Conservation (phyloP, 2,113 vertebrate genomes). For the Podarcis raffonei region DNA sequence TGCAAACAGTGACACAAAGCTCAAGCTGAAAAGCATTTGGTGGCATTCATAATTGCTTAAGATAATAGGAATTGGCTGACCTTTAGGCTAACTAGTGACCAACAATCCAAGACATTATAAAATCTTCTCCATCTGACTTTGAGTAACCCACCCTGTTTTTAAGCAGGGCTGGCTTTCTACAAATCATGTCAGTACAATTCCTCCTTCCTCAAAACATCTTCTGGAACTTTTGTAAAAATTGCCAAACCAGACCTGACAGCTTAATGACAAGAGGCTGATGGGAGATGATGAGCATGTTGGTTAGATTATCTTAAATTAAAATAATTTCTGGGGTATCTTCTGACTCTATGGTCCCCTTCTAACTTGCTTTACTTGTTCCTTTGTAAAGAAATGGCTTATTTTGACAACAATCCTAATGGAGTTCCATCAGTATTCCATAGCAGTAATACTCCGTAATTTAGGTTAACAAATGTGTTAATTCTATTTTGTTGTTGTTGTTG, state of each 20-base stretch:
- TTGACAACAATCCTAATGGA: background rate
- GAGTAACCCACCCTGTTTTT: background rate
- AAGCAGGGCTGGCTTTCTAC: conserved; percentile 33
- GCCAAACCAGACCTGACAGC: conserved; percentile 24
- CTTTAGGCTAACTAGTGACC: conserved; percentile 25
- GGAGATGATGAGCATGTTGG: background rate
- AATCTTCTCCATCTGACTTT: background rate
- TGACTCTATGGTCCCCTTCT: background rate
- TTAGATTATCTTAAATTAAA: conserved; percentile 7
- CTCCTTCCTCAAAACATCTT: conserved; percentile 12
- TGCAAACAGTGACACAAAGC: conserved; percentile 20
- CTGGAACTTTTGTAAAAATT: conserved; percentile 33
- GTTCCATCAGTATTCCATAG: background rate
- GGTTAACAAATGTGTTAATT: background rate
- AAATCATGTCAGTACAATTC: conserved; percentile 9
- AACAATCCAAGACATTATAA: conserved; percentile 21
- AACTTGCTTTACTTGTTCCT: background rate
- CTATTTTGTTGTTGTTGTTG: background rate
- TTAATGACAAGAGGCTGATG: conserved; percentile 18
- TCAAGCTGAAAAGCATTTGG: background rate
- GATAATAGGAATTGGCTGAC: conserved; percentile 14
- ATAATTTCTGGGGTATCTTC: background rate
- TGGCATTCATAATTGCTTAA: conserved; percentile 16
- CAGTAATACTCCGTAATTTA: background rate
- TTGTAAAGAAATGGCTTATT: background rate